These are phyloP conservation scores for Pachycephus smyrnensis DNA, from an alignment of 2,888 invertebrate genomes.

Conservation along the genomic window DNA sequence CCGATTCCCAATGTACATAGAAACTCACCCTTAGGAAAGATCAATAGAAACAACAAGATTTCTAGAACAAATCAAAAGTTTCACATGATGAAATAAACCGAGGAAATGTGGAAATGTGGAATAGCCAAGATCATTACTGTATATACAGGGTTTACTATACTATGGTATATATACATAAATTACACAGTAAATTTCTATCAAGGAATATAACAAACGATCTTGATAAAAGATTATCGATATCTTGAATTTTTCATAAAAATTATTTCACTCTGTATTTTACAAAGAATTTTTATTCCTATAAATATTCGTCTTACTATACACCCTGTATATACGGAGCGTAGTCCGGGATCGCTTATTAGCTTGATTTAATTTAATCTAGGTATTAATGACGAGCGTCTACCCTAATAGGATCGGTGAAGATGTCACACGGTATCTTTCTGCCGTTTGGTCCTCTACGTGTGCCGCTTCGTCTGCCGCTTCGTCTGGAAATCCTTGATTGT, in stretches of 20 bases:
- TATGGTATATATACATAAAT: no score
- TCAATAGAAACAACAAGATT: background rate
- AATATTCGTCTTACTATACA: background rate
- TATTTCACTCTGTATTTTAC: background rate
- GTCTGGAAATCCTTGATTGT: conserved; percentile 6
- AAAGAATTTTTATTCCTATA: background rate
- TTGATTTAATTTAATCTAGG: conserved; percentile 60
- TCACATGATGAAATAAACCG: background rate
- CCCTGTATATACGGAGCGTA: background rate
- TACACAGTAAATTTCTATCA: no score
- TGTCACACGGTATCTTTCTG: conserved; percentile 48
- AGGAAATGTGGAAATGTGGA: background rate
- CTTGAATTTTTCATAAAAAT: background rate
- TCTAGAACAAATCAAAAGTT: background rate
- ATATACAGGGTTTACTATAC: background rate
- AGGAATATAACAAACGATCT: no score
- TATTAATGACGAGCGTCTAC: conserved; percentile 52
- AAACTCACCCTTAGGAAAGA: background rate
- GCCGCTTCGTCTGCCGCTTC: background rate
- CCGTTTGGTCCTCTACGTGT: conserved; percentile 1
- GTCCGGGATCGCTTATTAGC: conserved; percentile 47
- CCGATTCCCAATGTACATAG: conserved; percentile 37
- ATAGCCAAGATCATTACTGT: background rate
- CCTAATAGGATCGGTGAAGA: conserved; percentile 53
- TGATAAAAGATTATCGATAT: no score